Evolutionary conservation across 2,113 vertebrate species (phyloP).

Genomic region (Psophia crepitans): DNA sequence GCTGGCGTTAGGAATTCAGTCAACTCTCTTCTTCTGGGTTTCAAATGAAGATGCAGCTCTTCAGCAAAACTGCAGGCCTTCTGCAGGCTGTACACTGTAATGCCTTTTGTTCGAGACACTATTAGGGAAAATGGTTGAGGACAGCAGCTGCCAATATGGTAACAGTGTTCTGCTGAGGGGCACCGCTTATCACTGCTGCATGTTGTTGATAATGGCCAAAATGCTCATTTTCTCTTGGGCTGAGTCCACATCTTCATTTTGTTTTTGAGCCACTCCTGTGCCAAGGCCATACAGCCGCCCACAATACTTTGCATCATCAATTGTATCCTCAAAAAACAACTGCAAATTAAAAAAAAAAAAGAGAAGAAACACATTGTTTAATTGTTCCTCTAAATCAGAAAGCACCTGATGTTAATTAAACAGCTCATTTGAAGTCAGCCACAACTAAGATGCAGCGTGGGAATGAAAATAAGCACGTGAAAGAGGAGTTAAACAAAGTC

Average conservation of each 20-base stretch:
- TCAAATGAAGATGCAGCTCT: slow-evolving; percentile 64
- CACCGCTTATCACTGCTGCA: slow-evolving; percentile 72
- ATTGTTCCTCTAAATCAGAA: background rate
- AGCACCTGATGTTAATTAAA: background rate
- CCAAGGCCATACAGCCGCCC: slow-evolving; percentile 95
- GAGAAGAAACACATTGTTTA: background rate
- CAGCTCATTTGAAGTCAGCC: background rate
- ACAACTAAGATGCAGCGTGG: background rate
- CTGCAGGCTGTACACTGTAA: slow-evolving; percentile 12
- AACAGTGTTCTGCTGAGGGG: background rate
- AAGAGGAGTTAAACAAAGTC: background rate
- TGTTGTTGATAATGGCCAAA: slow-evolving; percentile 79
- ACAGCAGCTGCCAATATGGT: slow-evolving; percentile 50
- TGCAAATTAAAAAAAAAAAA: slow-evolving; percentile 55
- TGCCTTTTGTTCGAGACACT: slow-evolving; percentile 25
- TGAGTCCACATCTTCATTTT: slow-evolving; percentile 84
- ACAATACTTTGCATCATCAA: slow-evolving; percentile 97
- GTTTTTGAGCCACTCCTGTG: slow-evolving; percentile 90
- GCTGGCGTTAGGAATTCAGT: slow-evolving; percentile 72
- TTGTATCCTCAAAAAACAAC: slow-evolving; percentile 99
- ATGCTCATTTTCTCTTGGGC: slow-evolving; percentile 83
- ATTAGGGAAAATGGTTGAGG: slow-evolving; percentile 40
- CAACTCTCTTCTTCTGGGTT: slow-evolving; percentile 32
- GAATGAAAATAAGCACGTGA: background rate
- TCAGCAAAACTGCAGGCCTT: slow-evolving; percentile 63